Base-by-base conservation (phyloP, 2,888 invertebrate genomes). In the Willowsia nigromaculata region DNA sequence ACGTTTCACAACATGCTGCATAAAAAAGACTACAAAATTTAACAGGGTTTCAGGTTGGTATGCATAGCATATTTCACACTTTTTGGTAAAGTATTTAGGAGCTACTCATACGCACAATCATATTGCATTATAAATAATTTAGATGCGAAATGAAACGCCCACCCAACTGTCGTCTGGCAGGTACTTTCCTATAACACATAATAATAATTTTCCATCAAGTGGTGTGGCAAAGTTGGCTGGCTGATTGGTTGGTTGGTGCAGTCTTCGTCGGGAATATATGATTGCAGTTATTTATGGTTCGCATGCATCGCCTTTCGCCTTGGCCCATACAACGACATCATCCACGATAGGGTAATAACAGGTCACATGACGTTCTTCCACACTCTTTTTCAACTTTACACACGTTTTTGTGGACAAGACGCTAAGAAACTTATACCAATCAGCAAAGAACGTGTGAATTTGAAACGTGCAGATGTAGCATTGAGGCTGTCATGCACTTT, bases 321-420 rank as follows among this genome's bases (percentile, higher is more conserved):
- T 56, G 22, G 22, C 56, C 56, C 56, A 56, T 22, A 56, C 56
- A 22, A 22, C 3, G 22, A 56, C 56, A 22, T 9, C 3, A 9
- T 53, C 18, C 56, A 22, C 89, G 84, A 80, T 78, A 78, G 80
- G 68, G 74, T 89, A 89, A 89, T 89, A 84, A 85, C 84, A 81
- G 80, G 33, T 56, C 33, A 47, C 30, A 25, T 82, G n/a, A n/a
- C n/a, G n/a, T 50, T 83, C 53, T 62, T 25, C 27, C 56, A 78
- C 78, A 78, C 81, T 43, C 43, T 62, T n/a, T 62, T n/a, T n/a
- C n/a, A 30, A 18, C 27, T 30, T 62, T 62, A 15, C 62, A 62
- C 30, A 30, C 15, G 22, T 47, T 74, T 74, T 50, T 18, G 22
- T 6, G 25, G 22, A 25, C 22, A 56, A 56, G 5, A 56, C 1